Percentiles rank a stretch among this genome's conserved stretches.
phyloP scores from a whole-genome alignment of 92 coral and sea anemone genomes.

The Epizoanthus scotinus region DNA sequence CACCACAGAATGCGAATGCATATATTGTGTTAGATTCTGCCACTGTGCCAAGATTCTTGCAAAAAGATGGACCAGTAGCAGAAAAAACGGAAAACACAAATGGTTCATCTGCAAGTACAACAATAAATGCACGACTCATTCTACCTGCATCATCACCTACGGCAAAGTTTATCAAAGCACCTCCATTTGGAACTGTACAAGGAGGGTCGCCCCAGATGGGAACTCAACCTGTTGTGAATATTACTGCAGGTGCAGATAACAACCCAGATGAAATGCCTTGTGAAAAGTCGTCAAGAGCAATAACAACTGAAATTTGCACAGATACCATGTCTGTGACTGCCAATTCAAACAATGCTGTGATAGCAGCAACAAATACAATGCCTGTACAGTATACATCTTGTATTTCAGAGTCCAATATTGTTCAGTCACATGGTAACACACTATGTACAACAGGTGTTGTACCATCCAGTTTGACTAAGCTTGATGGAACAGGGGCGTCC shows the following conservation, averaged over 20 bases:
- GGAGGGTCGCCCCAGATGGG: background rate
- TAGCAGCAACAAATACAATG: background rate
- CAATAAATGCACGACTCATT: conserved; percentile 32
- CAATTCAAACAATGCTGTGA: too few species aligned
- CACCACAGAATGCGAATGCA: conserved; percentile 32
- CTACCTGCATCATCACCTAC: background rate
- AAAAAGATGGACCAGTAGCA: background rate
- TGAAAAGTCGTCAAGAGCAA: too few species aligned
- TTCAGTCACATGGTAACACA: conserved; percentile 3
- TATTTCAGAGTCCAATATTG: background rate
- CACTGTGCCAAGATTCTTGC: conserved; percentile 16
- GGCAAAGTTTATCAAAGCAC: background rate
- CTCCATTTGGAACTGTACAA: background rate
- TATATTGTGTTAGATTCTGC: conserved; percentile 30
- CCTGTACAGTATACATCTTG: background rate
- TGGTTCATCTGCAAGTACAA: background rate
- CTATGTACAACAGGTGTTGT: background rate
- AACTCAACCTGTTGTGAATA: background rate
- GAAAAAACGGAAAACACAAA: background rate
- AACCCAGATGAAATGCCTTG: background rate
- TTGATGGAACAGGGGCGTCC: background rate
- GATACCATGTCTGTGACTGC: too few species aligned
- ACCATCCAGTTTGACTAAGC: background rate
- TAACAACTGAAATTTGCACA: too few species aligned
- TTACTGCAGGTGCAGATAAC: too few species aligned